These are phyloP conservation scores for Arothron firmamentum DNA, from an alignment of 2,113 vertebrate species.

Conservation along the genomic window DNA sequence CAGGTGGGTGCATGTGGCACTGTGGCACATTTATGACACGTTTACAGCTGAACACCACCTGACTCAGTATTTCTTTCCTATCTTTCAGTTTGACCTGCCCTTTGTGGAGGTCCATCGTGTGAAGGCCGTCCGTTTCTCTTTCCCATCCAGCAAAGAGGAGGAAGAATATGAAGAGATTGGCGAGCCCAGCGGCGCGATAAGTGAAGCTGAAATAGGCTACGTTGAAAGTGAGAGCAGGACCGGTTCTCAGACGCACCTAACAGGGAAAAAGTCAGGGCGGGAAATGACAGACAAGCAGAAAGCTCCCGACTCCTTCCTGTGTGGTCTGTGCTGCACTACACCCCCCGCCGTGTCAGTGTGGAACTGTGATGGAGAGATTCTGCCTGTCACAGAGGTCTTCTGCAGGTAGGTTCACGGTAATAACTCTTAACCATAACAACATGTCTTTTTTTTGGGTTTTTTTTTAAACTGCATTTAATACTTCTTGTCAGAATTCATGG, in stretches of 20 bases:
- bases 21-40: background rate
- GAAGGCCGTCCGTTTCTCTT: slow-evolving; percentile 72
- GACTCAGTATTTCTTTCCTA: background rate
- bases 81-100: slow-evolving; percentile 78
- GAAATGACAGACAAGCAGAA: slow-evolving; percentile 24
- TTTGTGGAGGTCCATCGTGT: slow-evolving; percentile 82
- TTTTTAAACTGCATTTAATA: background rate
- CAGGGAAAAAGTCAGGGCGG: slow-evolving; percentile 16
- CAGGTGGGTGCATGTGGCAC: slow-evolving; percentile 60
- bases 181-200: background rate
- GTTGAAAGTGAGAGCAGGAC: slow-evolving; percentile 30
- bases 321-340: slow-evolving; percentile 63
- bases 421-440: background rate
- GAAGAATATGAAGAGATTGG: slow-evolving; percentile 27
- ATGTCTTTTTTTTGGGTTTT: background rate
- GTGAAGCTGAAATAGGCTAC: slow-evolving; percentile 18
- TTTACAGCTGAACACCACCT: background rate
- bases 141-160: slow-evolving; percentile 45
- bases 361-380: slow-evolving; percentile 81
- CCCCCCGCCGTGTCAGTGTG: slow-evolving; percentile 68
- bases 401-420: slow-evolving; percentile 62
- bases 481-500: slow-evolving; percentile 70
- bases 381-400: slow-evolving; percentile 66
- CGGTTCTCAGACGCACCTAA: slow-evolving; percentile 58
- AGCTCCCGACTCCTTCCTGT: slow-evolving; percentile 36